Base-by-base conservation (phyloP, 2,888 invertebrate genomes). In the Perizoma flavofasciatum region DNA sequence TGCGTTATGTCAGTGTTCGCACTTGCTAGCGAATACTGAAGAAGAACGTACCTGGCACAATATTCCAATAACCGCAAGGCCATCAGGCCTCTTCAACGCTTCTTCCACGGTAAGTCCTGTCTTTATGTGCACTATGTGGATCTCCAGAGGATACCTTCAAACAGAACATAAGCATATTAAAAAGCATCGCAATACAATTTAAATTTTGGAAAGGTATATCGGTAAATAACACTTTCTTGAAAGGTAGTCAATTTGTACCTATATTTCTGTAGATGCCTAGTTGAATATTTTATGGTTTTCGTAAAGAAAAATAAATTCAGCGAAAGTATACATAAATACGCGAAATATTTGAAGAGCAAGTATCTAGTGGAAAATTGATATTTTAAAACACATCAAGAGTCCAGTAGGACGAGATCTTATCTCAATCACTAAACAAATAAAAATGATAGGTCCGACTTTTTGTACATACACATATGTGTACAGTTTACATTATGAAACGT, bases 91-190 rank as follows among this genome's bases (percentile, higher is more conserved):
- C 8, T 37, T 32, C 11, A 83, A 8, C 0, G 90, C 91, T 47
- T 90, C 82, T 0, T 77, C 78, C 1, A 82, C 1, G 0, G 75
- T 69, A 6, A 89, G 68, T 0, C 88, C 91, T 0, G 78, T 79
- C 72, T 88, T 90, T 7, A 85, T 58, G 63, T 92, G 91, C 0
- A 92, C 86, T 73, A 92, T 70, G 71, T 91, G 91, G 61, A 92
- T 86, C 66, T 92, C 91, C 70, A 91, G 51, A 0, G 91, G 89
- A 45, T 88, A 91, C 68, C 91, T 91, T 54, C 7, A 8, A 46
- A 55, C n/a, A 46, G 5, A 40, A 55, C 4, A 7, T 3, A 5
- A 41, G n/a, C 6, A 39, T 9, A 39, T 39, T 6, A 7, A 22
- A 22, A 2, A 22, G 22, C 22, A 22, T 22, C 22, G 22, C 22